Base-by-base conservation (phyloP, 1,140 invertebrate genomes). In the Leucophenga varia region DNA sequence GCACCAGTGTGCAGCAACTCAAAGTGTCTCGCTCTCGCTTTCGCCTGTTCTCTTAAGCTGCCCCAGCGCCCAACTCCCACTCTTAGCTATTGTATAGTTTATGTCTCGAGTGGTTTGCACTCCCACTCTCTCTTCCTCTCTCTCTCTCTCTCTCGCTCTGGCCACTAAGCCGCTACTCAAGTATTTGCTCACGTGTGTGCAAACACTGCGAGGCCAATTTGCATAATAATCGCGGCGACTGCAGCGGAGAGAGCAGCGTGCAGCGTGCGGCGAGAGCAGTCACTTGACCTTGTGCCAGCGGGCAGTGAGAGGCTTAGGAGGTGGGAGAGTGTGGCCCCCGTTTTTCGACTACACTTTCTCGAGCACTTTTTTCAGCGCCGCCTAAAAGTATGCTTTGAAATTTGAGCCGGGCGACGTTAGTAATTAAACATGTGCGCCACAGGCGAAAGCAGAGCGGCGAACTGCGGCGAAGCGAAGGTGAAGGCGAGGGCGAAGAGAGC, bases 291-390 rank as follows among this genome's bases (percentile, higher is more conserved):
- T 65, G 58, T 47, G 32, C 20, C 50, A 34, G 30, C 31, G 31
- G 4, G 13, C 14, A 16, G 32, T 42, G 10, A 7, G n/a, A n/a
- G n/a, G n/a, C n/a, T n/a, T n/a, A n/a, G n/a, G n/a, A n/a, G n/a
- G n/a, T n/a, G n/a, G n/a, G n/a, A n/a, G n/a, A n/a, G n/a, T n/a
- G n/a, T n/a, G n/a, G n/a, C n/a, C n/a, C 63, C 63, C 49, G 63
- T 57, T 67, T 59, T 52, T 63, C 56, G 61, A 67, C 63, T 67
- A 65, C 59, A 57, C 63, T 67, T 67, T 67, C 63, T 52, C 63
- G 50, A 63, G 64, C 51, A 68, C 64, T 67, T 67, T 67, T 67
- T 67, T 63, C 59, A 45, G 47, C 30, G 54, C 35, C 49, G 59
- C 63, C 63, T 49, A 52, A 67, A 67, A 67, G 63, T 67, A 67